Evolutionary conservation across 1,140 invertebrate genomes (phyloP), one percentile per base, ranked within the genome.

Genomic region (Calliopsis andreniformis): DNA sequence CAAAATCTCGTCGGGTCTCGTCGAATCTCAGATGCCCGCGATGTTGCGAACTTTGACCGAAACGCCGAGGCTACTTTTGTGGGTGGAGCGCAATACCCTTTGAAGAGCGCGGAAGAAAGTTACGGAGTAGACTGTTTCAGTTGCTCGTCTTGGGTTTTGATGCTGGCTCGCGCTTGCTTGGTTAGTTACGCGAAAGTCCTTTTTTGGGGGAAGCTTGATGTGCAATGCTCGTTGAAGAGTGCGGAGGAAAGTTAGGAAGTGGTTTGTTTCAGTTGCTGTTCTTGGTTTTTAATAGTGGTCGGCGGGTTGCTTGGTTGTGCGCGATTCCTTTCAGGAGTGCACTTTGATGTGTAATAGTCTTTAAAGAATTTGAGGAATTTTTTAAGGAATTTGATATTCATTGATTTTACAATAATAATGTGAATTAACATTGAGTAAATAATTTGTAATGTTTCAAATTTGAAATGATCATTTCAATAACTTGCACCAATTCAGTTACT

Each of bases 1-100:
- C 49, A 67, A 71, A 64, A 63, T 62, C 62, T 39, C 42, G 43
- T 47, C 47, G 58, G 47, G 51, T 43, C n/a, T 20, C 20, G 39
- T 39, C 12, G 51, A 51, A 20, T 25, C 49, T 4, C n/a, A n/a
- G n/a, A 10, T 5, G n/a, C n/a, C 20, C 32, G 32, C 39, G 42
- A n/a, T 39, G 10, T 47, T n/a, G 30, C 30, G n/a, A 47, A 39
- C 28, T 32, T 14, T 39, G 53, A 51, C 7, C 53, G 32, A 69
- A 61, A n/a, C 20, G 42, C 35, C 35, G 67, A n/a, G 28, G 3
- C 42, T 20, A 42, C 8, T 61, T 61, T 16, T n/a, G 25, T 20
- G 55, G n/a, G 1, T 47, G 45, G 12, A 14, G 18, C 45, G 10
- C 30, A 45, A 56, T 5, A 47, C 3, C 10, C 20, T 63, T 45